phyloP scores from a whole-genome alignment of 1,140 invertebrate species.

The Bombus superbus region DNA sequence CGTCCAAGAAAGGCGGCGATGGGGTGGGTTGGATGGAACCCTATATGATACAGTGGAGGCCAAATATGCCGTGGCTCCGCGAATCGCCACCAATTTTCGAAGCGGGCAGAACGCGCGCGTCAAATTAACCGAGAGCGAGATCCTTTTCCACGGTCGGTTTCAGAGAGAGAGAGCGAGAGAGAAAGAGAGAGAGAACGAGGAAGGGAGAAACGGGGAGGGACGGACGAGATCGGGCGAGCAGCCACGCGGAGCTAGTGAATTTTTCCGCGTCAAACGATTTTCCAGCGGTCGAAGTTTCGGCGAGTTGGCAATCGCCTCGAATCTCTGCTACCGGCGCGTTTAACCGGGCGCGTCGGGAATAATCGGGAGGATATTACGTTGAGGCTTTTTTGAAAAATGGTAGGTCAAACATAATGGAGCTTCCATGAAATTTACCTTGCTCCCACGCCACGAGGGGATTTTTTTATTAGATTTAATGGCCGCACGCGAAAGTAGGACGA shows the following conservation, averaged over 20 bases:
- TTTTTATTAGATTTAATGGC: constrained; percentile 51
- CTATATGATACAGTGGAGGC: constrained; percentile 30
- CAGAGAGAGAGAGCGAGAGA: not conserved
- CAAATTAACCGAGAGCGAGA: constrained; percentile 59
- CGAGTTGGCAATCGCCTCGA: constrained; percentile 55
- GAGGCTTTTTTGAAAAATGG: constrained; percentile 11
- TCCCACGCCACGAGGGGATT: not conserved
- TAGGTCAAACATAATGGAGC: constrained; percentile 44
- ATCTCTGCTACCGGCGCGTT: constrained; percentile 8
- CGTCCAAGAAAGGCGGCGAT: constrained; percentile 47
- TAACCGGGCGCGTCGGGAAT: constrained; percentile 21
- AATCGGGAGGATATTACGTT: constrained; percentile 19
- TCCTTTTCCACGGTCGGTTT: constrained; percentile 14
- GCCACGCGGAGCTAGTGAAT: constrained; percentile 35
- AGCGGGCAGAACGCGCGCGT: constrained; percentile 38
- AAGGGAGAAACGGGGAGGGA: too few species aligned
- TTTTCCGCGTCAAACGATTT: constrained; percentile 53
- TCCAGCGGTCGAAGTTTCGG: constrained; percentile 46
- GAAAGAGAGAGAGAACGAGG: not conserved
- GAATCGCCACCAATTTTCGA: constrained; percentile 47
- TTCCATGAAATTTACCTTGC: constrained; percentile 40
- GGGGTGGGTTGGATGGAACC: not conserved
- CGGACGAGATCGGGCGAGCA: not conserved
- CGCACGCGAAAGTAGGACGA: constrained; percentile 43
- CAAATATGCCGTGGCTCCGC: constrained; percentile 48